A percentile compares a stretch with the other conserved stretches of the same genome.
phyloP scores from a whole-genome alignment of 2,888 invertebrate species.

The Caenorhabditis angaria region DNA sequence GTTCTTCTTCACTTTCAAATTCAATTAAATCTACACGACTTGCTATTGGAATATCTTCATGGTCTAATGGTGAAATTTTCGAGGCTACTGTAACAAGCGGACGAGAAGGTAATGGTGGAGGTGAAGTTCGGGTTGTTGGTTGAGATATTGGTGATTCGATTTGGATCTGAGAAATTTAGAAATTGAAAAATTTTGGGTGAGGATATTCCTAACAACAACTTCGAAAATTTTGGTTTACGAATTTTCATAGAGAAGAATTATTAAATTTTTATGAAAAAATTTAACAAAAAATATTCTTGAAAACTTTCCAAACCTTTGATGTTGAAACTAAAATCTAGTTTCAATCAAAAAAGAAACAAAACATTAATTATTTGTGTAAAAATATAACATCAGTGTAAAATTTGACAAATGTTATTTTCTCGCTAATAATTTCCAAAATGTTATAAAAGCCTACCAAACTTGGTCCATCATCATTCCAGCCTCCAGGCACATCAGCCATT shows the following conservation, averaged over 20 bases:
- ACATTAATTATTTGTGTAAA: no score
- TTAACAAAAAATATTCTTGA: background rate
- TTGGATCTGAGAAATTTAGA: background rate
- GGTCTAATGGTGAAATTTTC: background rate
- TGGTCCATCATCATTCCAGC: constrained; percentile 26
- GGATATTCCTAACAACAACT: background rate
- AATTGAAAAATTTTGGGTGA: background rate
- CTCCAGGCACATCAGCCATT: constrained; percentile 31
- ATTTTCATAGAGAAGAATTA: background rate
- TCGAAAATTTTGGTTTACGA: background rate
- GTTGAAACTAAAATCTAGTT: no score
- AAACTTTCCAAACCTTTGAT: no score
- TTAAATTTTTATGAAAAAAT: background rate
- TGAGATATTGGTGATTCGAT: background rate
- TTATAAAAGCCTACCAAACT: no score
- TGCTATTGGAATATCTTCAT: constrained; percentile 10
- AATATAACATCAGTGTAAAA: no score
- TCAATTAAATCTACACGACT: constrained; percentile 20
- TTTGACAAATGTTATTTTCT: no score
- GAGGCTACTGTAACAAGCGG: constrained; percentile 19
- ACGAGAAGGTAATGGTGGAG: constrained; percentile 22
- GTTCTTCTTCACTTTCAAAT: constrained; percentile 35
- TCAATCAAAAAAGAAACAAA: no score
- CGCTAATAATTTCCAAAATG: no score
- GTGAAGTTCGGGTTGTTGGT: constrained; percentile 7